These are phyloP conservation scores for Conger conger DNA, from an alignment of 2,113 vertebrate genomes.

Conservation along the genomic window DNA sequence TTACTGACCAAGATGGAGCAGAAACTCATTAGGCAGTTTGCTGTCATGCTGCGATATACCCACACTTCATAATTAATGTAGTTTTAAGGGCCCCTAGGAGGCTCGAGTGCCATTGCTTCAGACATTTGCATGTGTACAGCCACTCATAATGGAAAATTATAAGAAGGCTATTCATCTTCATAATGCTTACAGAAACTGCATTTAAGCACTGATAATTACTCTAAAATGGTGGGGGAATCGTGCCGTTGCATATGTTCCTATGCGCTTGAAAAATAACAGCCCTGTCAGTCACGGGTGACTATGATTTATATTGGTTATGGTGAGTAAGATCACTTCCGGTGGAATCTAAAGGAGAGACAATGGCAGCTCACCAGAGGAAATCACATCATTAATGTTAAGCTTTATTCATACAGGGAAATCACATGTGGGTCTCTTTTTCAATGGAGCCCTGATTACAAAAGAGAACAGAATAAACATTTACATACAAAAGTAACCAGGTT, in stretches of 20 bases:
- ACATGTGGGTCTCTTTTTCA: no score
- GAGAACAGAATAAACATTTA: no score
- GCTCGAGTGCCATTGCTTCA: not conserved
- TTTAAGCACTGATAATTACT: not conserved
- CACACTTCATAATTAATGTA: not conserved
- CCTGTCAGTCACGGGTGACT: not conserved
- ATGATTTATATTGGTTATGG: not conserved
- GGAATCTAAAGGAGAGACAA: no score
- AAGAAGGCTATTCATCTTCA: not conserved
- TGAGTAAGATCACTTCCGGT: no score
- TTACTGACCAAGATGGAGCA: not conserved
- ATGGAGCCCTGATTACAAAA: no score
- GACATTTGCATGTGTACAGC: not conserved
- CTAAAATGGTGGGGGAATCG: not conserved
- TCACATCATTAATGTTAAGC: no score
- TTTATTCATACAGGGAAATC: no score
- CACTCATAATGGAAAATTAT: not conserved
- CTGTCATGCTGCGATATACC: constrained; percentile 2
- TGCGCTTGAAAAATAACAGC: not conserved
- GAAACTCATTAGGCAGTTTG: not conserved
- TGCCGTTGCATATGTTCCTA: not conserved
- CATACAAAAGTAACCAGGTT: no score
- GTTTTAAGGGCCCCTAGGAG: not conserved
- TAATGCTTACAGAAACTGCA: not conserved
- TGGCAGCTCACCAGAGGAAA: no score